Percentiles rank a stretch among this genome's conserved stretches.
Evolutionary conservation across 92 coral and sea anemone genomes (phyloP).

Genomic region (Metridium senile): DNA sequence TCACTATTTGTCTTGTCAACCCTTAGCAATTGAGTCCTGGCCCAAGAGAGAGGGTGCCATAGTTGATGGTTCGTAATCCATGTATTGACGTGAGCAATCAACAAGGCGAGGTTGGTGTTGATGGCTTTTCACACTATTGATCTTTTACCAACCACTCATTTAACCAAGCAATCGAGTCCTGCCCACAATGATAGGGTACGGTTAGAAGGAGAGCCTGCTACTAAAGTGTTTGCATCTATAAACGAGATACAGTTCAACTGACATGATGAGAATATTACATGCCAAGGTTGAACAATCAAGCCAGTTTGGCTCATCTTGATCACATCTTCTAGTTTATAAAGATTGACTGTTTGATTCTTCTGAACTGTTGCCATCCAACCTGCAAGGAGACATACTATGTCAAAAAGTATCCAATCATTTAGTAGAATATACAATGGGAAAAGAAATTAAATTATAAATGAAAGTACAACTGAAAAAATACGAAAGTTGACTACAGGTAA

Average conservation of each 20-base stretch:
- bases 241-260: constrained; percentile 69
- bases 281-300: constrained; percentile 80
- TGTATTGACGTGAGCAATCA: too few relatives aligned
- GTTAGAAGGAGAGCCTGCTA: constrained; percentile 76
- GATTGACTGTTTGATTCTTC: constrained; percentile 84
- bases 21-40: too few relatives aligned
- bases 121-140: too few relatives aligned
- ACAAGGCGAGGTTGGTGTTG: too few relatives aligned
- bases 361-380: constrained; percentile 85
- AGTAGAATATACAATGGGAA: too few relatives aligned
- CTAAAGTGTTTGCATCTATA: constrained; percentile 75
- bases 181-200: constrained; percentile 88
- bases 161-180: constrained; percentile 66
- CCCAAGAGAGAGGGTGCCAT: too few relatives aligned
- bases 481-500: too few relatives aligned
- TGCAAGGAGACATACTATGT: constrained; percentile 20
- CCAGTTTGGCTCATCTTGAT: constrained; percentile 60
- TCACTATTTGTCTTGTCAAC: too few relatives aligned
- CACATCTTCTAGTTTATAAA: constrained; percentile 75
- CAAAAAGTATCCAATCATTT: too few relatives aligned
- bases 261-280: constrained; percentile 70
- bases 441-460: too few relatives aligned
- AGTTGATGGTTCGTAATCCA: too few relatives aligned
- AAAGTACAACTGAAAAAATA: too few relatives aligned
- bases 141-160: not conserved